phyloP scores from a whole-genome alignment of 2,797 vertebrate species.

The Spatula clypeata region DNA sequence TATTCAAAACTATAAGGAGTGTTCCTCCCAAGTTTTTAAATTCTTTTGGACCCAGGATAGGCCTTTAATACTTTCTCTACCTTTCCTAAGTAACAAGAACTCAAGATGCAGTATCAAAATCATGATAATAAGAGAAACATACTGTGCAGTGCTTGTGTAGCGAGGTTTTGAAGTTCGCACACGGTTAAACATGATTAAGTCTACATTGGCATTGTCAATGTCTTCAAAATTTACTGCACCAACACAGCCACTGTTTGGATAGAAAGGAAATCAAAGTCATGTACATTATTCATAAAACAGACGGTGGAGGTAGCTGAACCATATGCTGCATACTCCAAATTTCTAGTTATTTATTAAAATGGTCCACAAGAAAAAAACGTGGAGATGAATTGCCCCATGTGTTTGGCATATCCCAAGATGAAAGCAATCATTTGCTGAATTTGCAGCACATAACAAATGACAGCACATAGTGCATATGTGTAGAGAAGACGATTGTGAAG shows the following conservation, averaged over 20 bases:
- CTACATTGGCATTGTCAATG: slow-evolving; percentile 74
- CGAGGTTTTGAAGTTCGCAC: slow-evolving; percentile 60
- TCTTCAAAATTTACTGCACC: slow-evolving; percentile 81
- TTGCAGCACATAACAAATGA: background rate
- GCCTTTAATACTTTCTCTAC: background rate
- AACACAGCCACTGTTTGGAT: slow-evolving; percentile 77
- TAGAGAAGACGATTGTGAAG: background rate
- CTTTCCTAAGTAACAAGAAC: background rate
- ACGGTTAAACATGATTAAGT: slow-evolving; percentile 70
- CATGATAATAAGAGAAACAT: slow-evolving; percentile 5
- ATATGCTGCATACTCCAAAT: background rate
- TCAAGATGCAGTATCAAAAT: background rate
- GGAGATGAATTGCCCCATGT: background rate
- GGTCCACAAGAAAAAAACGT: background rate
- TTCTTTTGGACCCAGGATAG: background rate
- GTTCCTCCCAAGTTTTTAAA: rapidly evolving
- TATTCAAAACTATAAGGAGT: background rate
- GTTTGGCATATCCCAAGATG: slow-evolving; percentile 37
- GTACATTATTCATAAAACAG: slow-evolving; percentile 59
- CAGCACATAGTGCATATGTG: background rate
- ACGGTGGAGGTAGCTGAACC: slow-evolving; percentile 28
- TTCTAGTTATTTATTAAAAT: slow-evolving; percentile 61
- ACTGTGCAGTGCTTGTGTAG: slow-evolving; percentile 69
- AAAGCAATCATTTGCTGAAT: slow-evolving; percentile 41
- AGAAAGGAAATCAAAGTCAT: slow-evolving; percentile 23